Conservation (phyloP, 2,888 invertebrate species). For the Gryllus longicercus region DNA sequence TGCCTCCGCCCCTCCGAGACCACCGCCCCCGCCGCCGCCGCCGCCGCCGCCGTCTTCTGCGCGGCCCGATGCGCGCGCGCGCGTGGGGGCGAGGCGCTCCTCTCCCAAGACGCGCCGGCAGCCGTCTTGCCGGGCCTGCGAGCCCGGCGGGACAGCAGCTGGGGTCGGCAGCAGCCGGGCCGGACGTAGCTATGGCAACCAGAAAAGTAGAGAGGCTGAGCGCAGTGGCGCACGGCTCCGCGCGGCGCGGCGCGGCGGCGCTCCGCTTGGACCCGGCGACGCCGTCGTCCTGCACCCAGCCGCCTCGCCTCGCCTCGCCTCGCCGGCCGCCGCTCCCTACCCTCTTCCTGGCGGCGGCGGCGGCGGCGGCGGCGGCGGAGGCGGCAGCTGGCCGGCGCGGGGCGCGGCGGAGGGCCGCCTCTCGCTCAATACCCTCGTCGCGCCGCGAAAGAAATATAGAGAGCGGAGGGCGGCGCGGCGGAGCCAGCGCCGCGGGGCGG, state of each 20-base stretch:
- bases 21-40: background rate
- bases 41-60: conserved; percentile 6
- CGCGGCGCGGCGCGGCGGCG: too few relatives aligned
- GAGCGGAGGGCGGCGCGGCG: background rate
- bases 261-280: too few relatives aligned
- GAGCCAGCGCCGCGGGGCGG: background rate
- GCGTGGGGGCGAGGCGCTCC: background rate
- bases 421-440: background rate
- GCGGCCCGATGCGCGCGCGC: conserved; percentile 6
- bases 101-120: background rate
- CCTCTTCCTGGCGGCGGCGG: background rate
- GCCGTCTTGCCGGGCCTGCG: background rate
- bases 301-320: too few relatives aligned
- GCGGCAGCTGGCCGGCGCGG: background rate
- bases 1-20: too few relatives aligned
- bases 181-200: background rate
- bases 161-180: background rate
- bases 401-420: background rate
- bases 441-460: background rate
- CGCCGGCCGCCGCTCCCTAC: background rate
- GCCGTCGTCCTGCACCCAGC: too few relatives aligned
- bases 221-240: background rate
- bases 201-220: background rate
- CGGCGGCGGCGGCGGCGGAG: background rate
- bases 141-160: background rate